These are phyloP conservation scores for Autographa pulchrina DNA, from an alignment of 2,888 invertebrate species.

Conservation along the genomic window DNA sequence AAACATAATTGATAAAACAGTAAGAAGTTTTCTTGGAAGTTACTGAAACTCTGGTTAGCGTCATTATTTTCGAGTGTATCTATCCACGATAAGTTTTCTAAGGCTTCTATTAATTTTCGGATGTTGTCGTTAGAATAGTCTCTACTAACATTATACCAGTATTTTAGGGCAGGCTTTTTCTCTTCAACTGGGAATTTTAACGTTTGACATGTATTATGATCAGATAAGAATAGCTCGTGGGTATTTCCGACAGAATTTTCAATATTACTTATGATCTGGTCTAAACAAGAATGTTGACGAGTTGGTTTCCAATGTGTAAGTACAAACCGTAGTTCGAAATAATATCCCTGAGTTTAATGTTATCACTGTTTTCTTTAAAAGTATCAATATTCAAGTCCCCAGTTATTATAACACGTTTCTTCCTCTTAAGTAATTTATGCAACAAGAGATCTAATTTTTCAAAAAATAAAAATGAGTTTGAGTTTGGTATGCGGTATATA, in stretches of 20 bases:
- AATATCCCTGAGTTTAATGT: not conserved
- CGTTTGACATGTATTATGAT: constrained; percentile 8
- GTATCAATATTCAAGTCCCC: not conserved
- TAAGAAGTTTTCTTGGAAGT: not conserved
- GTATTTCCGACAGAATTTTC: not conserved
- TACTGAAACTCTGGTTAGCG: not conserved
- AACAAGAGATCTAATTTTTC: no score
- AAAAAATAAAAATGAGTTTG: no score
- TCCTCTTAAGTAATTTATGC: no score
- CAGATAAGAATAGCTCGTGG: constrained; percentile 7
- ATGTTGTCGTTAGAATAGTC: not conserved
- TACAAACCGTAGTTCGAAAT: not conserved
- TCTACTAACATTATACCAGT: not conserved
- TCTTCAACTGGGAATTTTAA: constrained; percentile 4
- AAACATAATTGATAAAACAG: not conserved
- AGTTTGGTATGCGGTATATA: no score
- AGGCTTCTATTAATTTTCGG: not conserved
- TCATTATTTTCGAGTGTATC: no score
- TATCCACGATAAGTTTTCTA: no score
- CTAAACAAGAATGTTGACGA: not conserved
- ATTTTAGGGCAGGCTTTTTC: not conserved
- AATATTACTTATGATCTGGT: no score
- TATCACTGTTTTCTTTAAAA: not conserved
- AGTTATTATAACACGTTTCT: no score
- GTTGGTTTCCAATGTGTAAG: not conserved